These are phyloP conservation scores for Phrynocephalus versicolor DNA, from an alignment of 2,113 vertebrate species.

Conservation along the genomic window DNA sequence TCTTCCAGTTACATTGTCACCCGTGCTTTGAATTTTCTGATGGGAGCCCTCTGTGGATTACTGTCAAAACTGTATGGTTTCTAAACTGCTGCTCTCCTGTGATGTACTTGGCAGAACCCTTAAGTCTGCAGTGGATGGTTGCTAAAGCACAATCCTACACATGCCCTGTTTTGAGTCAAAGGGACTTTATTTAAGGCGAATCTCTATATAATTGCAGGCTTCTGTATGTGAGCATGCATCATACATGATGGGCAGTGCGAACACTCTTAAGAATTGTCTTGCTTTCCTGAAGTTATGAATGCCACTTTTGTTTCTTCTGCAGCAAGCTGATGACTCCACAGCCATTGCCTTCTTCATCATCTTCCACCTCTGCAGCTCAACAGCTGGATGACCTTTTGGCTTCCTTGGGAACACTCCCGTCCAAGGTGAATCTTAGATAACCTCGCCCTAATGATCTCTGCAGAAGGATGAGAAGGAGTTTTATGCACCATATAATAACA, in stretches of 20 bases:
- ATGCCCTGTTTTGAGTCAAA: not conserved
- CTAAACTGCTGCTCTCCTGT: not conserved
- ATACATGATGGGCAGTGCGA: too few relatives aligned
- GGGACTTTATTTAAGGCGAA: not conserved
- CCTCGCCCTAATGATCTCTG: not conserved
- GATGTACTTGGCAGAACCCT: not conserved
- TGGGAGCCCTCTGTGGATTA: not conserved
- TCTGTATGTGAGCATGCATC: too few relatives aligned
- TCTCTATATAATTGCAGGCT: not conserved
- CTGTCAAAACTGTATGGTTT: not conserved
- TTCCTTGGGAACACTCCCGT: constrained; percentile 61
- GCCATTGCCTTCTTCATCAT: rapidly evolving
- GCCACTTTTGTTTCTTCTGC: not conserved
- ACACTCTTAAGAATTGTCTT: not conserved
- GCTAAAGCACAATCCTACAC: not conserved
- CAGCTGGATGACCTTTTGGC: constrained; percentile 77
- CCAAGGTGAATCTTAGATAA: constrained; percentile 56
- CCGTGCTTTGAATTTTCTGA: rapidly evolving
- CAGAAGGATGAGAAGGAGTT: not conserved
- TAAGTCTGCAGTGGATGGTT: not conserved
- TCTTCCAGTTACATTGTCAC: not conserved
- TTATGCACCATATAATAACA: not conserved
- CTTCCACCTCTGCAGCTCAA: constrained; percentile 40
- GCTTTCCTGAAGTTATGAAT: not conserved
- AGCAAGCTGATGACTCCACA: constrained; percentile 22